Base-by-base conservation (phyloP, 2,888 invertebrate species). In the Diploptera punctata region DNA sequence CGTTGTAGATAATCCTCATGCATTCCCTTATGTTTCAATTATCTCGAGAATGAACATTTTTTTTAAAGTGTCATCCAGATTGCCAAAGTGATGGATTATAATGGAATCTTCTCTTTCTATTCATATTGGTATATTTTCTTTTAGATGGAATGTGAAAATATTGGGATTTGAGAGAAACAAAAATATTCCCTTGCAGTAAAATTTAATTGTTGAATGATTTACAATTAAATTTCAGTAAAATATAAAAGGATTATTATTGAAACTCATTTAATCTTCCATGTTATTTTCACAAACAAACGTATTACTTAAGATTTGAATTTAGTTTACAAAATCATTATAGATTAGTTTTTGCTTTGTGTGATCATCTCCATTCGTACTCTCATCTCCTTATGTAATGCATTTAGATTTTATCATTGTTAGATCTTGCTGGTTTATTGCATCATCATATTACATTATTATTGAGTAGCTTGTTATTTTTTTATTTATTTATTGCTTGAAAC, bases 171-270 rank as follows among this genome's bases (percentile, higher is more conserved):
- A 13, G 18, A 24, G 24, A 24, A 16, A 21, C 19, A 52, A 7
- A 52, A 31, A 57, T 29, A n/a, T 29, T 57, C 57, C 29, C 31
- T 57, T 57, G 26, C 57, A 57, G 57, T 57, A 19, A 26, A 57
- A 2, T 57, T 29, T 5, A 57, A 24, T 29, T 3, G 21, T 57
- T 52, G 10, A 7, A 33, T 33, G 7, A 33, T 7, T 24, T 19
- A 3, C 13, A 13, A 21, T 52, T 21, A 13, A 5, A 21, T 10
- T 3, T 21, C 13, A 24, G 10, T 24, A 52, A 13, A 29, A 26
- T n/a, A 13, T 16, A 29, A n/a, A 19, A 47, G 3, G 3, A 9
- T 3, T 5, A 29, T 29, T 57, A 16, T 16, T 3, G 24, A n/a
- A 57, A 3, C 7, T 16, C 1, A 47, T 47, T 5, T 21, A 26